A percentile compares a stretch with the other conserved stretches of the same genome.
phyloP scores from a whole-genome alignment of 2,797 vertebrate species.

The Poeciliopsis infans region DNA sequence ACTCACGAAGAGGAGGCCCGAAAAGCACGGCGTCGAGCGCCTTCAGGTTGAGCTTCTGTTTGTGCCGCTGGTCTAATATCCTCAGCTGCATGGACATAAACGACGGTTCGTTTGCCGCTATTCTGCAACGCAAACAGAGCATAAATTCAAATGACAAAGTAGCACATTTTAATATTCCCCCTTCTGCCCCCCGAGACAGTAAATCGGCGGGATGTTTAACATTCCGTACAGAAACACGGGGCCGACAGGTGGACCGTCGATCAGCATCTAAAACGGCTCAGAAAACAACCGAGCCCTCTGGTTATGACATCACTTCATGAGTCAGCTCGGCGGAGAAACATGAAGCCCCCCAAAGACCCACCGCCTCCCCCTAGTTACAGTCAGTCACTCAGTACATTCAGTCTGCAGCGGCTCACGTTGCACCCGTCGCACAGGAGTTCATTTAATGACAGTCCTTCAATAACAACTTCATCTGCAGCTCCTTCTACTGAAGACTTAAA shows the following conservation, averaged over 20 bases:
- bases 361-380: not conserved
- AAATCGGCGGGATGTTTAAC: not conserved
- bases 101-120: constrained; percentile 93
- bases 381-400: constrained; percentile 42
- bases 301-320: constrained; percentile 79
- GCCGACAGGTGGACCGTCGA: not conserved
- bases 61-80: constrained; percentile 95
- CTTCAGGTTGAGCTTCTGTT: constrained; percentile 97
- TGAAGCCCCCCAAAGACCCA: constrained; percentile 44
- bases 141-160: not conserved
- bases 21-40: constrained; percentile 96
- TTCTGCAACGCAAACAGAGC: constrained; percentile 78
- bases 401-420: constrained; percentile 44
- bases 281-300: constrained; percentile 59
- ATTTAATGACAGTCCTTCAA: constrained; percentile 9
- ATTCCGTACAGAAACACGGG: constrained; percentile 2
- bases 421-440: constrained; percentile 28
- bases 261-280: constrained; percentile 43
- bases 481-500: not conserved
- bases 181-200: not conserved
- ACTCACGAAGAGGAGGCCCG: constrained; percentile 94
- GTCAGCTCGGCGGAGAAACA: constrained; percentile 65
- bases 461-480: constrained; percentile 11
- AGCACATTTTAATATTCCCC: not conserved
- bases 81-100: constrained; percentile 95